These are phyloP conservation scores for Amphilophus citrinellus DNA, from an alignment of 2,113 vertebrate genomes.

Conservation along the genomic window DNA sequence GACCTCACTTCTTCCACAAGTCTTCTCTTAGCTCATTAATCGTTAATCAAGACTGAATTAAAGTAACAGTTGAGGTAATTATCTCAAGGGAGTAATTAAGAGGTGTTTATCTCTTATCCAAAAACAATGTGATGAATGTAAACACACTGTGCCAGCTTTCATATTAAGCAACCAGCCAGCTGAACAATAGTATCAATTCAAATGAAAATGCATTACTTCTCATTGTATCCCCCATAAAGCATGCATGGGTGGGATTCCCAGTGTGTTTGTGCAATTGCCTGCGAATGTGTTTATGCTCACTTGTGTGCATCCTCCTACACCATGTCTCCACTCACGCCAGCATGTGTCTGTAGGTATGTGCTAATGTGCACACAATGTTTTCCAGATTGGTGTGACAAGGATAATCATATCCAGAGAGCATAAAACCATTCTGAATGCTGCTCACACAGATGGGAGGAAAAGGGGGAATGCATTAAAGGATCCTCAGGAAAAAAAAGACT, in stretches of 20 bases:
- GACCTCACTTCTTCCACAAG: neutral
- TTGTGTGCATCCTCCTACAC: slow-evolving; percentile 6
- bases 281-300: slow-evolving; percentile 14
- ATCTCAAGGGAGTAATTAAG: slow-evolving; percentile 25
- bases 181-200: neutral
- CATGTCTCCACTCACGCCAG: neutral
- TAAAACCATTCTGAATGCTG: slow-evolving; percentile 24
- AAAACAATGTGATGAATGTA: slow-evolving; percentile 42
- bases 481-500: neutral
- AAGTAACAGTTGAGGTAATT: slow-evolving; percentile 24
- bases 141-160: slow-evolving; percentile 35
- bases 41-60: slow-evolving; percentile 44
- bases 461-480: slow-evolving; percentile 35
- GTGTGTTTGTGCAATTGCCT: neutral
- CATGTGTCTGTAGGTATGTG: slow-evolving; percentile 44
- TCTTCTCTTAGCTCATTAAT: slow-evolving; percentile 26
- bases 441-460: slow-evolving; percentile 49
- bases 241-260: neutral
- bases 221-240: neutral
- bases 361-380: slow-evolving; percentile 67
- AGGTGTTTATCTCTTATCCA: slow-evolving; percentile 22
- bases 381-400: slow-evolving; percentile 68
- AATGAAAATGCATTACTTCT: neutral
- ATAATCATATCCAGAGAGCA: slow-evolving; percentile 73
- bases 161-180: neutral